Base-by-base conservation (phyloP, 2,113 vertebrate species). In the Macaca nemestrina region DNA sequence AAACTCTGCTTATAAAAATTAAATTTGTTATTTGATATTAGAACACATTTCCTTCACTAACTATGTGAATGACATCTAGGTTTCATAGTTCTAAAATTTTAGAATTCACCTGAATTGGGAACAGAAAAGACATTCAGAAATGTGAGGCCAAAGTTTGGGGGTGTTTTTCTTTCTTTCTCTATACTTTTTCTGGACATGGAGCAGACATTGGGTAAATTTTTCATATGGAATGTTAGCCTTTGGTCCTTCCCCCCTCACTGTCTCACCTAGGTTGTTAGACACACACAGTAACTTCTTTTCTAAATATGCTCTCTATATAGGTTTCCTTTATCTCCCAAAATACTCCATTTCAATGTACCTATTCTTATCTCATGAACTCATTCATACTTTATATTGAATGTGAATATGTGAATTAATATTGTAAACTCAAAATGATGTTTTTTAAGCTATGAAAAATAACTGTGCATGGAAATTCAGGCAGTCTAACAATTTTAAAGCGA, bases 1-100 rank as follows among this genome's bases (percentile, higher is more conserved):
- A 90, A 93, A 80, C 64, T 55, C 52, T 64, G 18, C 48, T 90
- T 82, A 61, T 22, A 92, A 59, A 95, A 95, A 45, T n/a, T 50
- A 43, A 30, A 86, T n/a, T 90, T 70, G 52, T 57, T 90, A 78
- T 80, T 78, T 23, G 0, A 78, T n/a, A 50, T 68, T 64, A 52
- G 20, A 79, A 61, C 25, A 83, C 20, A 82, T 32, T 72, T 61
- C 38, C 93, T 57, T 40, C n/a, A 50, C 86, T 73, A 81, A 67
- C 38, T 23, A 79, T 43, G 17, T 23, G 25, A 10, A 16, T 67
- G 35, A 1, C 5, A 75, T 38, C 80, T 43, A 55, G 12, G 12
- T 81, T 75, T 90, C 52, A 38, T 14, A 25, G 14, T 87, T 87
- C 7, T 57, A 64, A 87, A 76, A 50, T 38, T 45, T 32, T 35